A percentile compares a stretch with the other conserved stretches of the same genome.
phyloP scores from a whole-genome alignment of 1,140 invertebrate genomes.

The Drosophila kohkoa region DNA sequence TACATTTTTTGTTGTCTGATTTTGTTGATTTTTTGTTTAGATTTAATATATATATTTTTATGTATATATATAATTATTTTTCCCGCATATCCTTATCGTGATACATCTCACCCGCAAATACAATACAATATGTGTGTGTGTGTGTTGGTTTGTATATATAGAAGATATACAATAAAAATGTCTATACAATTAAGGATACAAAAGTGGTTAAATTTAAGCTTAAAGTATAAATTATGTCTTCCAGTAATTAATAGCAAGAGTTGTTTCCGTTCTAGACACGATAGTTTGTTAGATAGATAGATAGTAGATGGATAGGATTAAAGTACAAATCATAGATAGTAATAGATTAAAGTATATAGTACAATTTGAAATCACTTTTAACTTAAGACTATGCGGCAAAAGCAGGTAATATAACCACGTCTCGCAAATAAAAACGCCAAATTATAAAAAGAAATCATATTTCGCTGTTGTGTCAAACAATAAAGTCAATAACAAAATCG shows the following conservation, averaged over 20 bases:
- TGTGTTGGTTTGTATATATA: conserved; percentile 56
- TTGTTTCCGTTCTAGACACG: conserved; percentile 34
- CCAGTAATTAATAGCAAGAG: conserved; percentile 59
- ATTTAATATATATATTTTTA: conserved; percentile 63
- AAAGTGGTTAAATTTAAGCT: conserved; percentile 69
- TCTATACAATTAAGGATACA: conserved; percentile 79
- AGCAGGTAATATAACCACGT: conserved; percentile 53
- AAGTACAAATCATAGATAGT: conserved; percentile 65
- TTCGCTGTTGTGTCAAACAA: conserved; percentile 7
- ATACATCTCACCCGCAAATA: conserved; percentile 73
- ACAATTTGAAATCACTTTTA: conserved; percentile 74
- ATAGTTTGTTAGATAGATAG: conserved; percentile 33
- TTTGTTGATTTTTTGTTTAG: conserved; percentile 51
- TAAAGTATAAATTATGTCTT: conserved; percentile 72
- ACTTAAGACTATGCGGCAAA: conserved; percentile 56
- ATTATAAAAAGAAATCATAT: background rate
- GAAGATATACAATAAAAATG: conserved; percentile 67
- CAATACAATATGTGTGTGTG: conserved; percentile 55
- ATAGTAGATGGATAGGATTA: conserved; percentile 16
- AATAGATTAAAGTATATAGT: conserved; percentile 62
- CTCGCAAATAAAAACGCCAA: conserved; percentile 14
- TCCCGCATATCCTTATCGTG: conserved; percentile 76
- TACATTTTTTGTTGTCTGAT: conserved; percentile 62
- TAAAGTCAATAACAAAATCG: conserved; percentile 10
- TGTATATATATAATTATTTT: conserved; percentile 64